These are phyloP conservation scores for Thripadectes ignobilis DNA, from an alignment of 2,797 vertebrate species.

Conservation along the genomic window DNA sequence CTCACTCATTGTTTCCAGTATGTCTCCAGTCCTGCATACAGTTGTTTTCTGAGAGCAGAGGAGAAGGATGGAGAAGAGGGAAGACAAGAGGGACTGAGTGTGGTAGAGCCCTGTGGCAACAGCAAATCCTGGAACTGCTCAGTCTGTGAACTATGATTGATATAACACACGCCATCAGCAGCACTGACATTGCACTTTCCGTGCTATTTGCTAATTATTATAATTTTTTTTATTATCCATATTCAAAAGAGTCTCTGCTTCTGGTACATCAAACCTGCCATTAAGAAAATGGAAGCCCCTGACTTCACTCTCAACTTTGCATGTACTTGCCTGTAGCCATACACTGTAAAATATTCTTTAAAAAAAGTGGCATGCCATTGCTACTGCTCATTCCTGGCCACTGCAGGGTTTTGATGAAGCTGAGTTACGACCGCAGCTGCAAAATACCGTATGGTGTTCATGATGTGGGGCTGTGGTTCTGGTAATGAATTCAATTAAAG, in stretches of 20 bases:
- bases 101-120: accelerated
- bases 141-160: not conserved
- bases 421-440: constrained; percentile 19
- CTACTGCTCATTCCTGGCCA: not conserved
- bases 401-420: not conserved
- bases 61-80: not conserved
- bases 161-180: not conserved
- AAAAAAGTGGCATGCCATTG: not conserved
- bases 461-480: constrained; percentile 10
- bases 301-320: not conserved
- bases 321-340: not conserved
- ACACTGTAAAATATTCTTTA: not conserved
- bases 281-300: not conserved
- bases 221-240: not conserved
- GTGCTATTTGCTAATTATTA: not conserved
- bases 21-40: not conserved
- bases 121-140: not conserved
- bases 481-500: constrained; percentile 30
- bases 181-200: not conserved
- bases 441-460: not conserved
- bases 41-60: not conserved
- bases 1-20: not conserved
- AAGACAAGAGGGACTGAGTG: not conserved
- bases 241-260: not conserved
- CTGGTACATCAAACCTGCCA: not conserved